A percentile compares a stretch with the other conserved stretches of the same genome.
These are phyloP conservation scores for Adoxophyes honmai DNA, from an alignment of 1,140 invertebrate species.

Conservation along the genomic window DNA sequence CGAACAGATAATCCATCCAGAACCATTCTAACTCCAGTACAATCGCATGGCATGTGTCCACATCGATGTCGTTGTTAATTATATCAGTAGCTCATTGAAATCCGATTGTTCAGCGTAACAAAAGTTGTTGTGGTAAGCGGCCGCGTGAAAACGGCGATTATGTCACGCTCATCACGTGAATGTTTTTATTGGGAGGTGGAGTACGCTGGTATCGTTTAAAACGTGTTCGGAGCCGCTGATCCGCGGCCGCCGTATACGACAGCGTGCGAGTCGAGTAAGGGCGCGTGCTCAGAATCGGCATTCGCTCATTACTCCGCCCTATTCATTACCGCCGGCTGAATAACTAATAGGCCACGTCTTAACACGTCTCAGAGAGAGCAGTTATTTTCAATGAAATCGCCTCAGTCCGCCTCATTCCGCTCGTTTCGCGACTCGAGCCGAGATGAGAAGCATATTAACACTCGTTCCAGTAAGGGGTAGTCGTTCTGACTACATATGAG, in stretches of 20 bases:
- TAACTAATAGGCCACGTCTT: constrained; percentile 49
- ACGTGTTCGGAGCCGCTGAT: too few species aligned
- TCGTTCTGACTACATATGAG: constrained; percentile 7
- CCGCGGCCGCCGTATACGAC: constrained; percentile 2
- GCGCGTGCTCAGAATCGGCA: constrained; percentile 58
- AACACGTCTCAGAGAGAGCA: constrained; percentile 42
- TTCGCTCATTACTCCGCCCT: constrained; percentile 59
- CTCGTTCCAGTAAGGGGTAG: constrained; percentile 18
- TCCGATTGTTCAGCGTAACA: too few species aligned
- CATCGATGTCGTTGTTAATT: too few species aligned
- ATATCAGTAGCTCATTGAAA: too few species aligned
- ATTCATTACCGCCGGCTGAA: constrained; percentile 55
- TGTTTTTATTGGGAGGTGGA: neutral
- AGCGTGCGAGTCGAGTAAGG: constrained; percentile 53
- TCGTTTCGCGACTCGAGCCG: constrained; percentile 15
- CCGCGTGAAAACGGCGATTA: too few species aligned
- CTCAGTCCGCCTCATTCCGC: constrained; percentile 16
- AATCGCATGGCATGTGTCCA: too few species aligned
- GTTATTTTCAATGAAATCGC: constrained; percentile 53
- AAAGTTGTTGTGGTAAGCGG: too few species aligned
- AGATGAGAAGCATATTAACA: constrained; percentile 28
- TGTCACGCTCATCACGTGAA: neutral
- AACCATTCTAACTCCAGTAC: neutral
- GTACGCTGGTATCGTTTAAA: neutral
- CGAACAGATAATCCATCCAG: neutral